Conservation (phyloP, 2,888 invertebrate species). For the Nudaria mundana region DNA sequence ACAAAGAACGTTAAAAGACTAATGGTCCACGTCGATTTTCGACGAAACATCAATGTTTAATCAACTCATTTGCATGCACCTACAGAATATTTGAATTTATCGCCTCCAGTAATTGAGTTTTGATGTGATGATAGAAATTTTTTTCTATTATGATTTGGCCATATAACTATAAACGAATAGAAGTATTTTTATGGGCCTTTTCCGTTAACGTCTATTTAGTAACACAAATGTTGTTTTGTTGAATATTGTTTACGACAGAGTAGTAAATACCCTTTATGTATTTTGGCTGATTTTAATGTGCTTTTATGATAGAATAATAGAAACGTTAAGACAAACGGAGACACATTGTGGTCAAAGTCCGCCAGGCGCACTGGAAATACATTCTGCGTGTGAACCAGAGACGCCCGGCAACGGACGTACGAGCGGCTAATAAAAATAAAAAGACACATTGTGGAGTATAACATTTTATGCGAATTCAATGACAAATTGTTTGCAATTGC, state of each 20-base stretch:
- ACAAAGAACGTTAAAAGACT: constrained; percentile 76
- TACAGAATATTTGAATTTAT: constrained; percentile 61
- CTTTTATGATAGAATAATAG: background rate
- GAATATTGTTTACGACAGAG: constrained; percentile 20
- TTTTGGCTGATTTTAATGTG: constrained; percentile 5
- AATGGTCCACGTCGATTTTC: constrained; percentile 70
- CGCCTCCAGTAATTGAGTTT: constrained; percentile 58
- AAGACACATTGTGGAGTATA: background rate
- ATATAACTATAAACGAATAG: constrained; percentile 50
- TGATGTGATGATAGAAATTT: constrained; percentile 56
- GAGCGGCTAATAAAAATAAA: background rate
- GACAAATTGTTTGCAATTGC: constrained; percentile 27
- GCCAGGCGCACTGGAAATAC: too few relatives aligned
- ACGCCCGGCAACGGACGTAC: too few relatives aligned
- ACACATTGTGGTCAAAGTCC: too few relatives aligned
- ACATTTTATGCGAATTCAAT: too few relatives aligned
- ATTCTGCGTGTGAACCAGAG: too few relatives aligned
- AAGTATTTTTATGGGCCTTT: constrained; percentile 35
- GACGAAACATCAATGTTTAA: constrained; percentile 70
- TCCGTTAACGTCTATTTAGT: constrained; percentile 20
- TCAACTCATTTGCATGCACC: constrained; percentile 68
- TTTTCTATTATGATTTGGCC: constrained; percentile 49
- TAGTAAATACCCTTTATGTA: constrained; percentile 9
- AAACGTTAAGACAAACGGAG: too few relatives aligned
- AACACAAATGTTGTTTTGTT: constrained; percentile 19